Conservation (phyloP, 2,113 vertebrate genomes). For the Hippopotamus amphibius region DNA sequence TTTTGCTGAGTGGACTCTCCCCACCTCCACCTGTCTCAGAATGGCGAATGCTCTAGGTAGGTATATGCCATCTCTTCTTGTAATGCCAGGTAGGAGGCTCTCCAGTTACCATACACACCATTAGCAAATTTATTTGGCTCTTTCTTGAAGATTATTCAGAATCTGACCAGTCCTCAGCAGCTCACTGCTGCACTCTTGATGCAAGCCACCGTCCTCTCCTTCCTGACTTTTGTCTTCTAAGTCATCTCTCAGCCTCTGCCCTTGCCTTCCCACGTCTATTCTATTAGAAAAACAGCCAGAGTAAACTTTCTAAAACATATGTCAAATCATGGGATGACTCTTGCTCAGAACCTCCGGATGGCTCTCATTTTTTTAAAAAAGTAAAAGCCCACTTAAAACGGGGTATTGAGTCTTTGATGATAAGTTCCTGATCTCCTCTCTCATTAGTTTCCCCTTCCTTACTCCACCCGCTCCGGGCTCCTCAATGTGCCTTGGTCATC, state of each 20-base stretch:
- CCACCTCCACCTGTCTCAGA: background rate
- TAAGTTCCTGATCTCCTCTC: background rate
- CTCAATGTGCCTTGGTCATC: background rate
- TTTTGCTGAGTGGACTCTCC: background rate
- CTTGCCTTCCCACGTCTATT: background rate
- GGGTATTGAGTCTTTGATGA: background rate
- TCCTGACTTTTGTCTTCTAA: background rate
- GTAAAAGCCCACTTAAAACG: background rate
- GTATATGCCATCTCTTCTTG: background rate
- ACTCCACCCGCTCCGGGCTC: too few relatives aligned
- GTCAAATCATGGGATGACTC: background rate
- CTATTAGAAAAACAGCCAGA: background rate
- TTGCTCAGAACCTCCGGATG: background rate
- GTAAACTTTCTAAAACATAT: background rate
- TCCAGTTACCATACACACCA: background rate
- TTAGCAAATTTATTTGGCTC: background rate
- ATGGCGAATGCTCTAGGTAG: background rate
- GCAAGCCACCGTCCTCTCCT: background rate
- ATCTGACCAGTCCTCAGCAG: background rate
- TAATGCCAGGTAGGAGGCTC: background rate
- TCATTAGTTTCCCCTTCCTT: background rate
- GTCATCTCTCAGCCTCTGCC: background rate
- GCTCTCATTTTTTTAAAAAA: background rate
- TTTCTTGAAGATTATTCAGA: background rate
- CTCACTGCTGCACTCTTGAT: background rate